Conservation (phyloP, 2,113 vertebrate species). For the Trachemys scripta region DNA sequence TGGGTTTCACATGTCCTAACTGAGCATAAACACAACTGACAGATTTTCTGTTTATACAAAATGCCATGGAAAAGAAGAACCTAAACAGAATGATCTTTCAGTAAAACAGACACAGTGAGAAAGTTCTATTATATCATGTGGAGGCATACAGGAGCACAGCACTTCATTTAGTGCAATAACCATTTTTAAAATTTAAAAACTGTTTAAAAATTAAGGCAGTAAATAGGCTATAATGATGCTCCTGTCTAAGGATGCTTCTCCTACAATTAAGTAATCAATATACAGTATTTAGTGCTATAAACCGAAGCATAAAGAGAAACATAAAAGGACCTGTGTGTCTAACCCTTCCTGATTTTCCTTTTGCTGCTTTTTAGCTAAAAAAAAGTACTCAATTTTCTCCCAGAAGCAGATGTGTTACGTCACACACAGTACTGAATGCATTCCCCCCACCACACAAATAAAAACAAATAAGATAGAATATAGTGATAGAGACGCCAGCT, state of each 20-base stretch:
- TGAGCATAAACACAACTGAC: slow-evolving; percentile 40
- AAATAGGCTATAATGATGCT: slow-evolving; percentile 68
- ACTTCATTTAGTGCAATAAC: slow-evolving; percentile 40
- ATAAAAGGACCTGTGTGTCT: neutral
- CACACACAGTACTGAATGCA: neutral
- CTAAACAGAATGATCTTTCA: slow-evolving; percentile 54
- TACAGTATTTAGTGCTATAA: slow-evolving; percentile 71
- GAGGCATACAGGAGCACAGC: slow-evolving; percentile 39
- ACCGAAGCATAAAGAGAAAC: slow-evolving; percentile 48
- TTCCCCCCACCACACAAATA: slow-evolving; percentile 41
- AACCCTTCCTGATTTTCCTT: slow-evolving; percentile 45
- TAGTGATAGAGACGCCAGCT: slow-evolving; percentile 43
- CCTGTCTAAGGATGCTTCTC: slow-evolving; percentile 65
- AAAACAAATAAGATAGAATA: slow-evolving; percentile 53
- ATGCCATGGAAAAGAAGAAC: slow-evolving; percentile 17
- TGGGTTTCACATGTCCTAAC: slow-evolving; percentile 34
- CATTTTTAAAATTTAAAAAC: slow-evolving; percentile 78
- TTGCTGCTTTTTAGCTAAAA: slow-evolving; percentile 21
- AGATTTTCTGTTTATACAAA: slow-evolving; percentile 54
- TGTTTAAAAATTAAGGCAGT: slow-evolving; percentile 79
- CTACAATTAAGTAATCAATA: slow-evolving; percentile 83
- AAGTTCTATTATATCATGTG: slow-evolving; percentile 38
- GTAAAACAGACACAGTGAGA: slow-evolving; percentile 24
- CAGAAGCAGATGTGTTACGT: slow-evolving; percentile 29
- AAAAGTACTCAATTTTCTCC: slow-evolving; percentile 27